Conservation (phyloP, 2,113 vertebrate species). For the Spheniscus mendiculus region DNA sequence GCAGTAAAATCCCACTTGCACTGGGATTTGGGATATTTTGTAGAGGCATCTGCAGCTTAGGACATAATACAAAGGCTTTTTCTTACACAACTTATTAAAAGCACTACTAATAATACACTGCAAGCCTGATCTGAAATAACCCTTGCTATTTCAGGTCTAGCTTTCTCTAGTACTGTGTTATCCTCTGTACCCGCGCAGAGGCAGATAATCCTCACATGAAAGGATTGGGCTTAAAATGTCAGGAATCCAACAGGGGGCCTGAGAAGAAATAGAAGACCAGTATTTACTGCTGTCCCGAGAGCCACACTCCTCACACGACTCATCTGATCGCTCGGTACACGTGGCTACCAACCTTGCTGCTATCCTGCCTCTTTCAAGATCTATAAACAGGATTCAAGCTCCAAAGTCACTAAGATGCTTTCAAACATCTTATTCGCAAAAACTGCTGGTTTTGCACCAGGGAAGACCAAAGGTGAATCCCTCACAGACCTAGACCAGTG, state of each 20-base stretch:
- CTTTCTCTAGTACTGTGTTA: constrained; percentile 8
- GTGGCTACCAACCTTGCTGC: neutral
- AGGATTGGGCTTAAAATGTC: constrained; percentile 3
- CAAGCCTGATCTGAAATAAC: constrained; percentile 20
- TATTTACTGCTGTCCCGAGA: neutral
- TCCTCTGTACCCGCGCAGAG: neutral
- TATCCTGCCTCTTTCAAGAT: neutral
- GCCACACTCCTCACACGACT: neutral
- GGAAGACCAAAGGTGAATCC: neutral
- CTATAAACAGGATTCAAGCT: neutral
- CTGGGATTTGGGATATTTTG: neutral
- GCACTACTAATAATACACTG: neutral
- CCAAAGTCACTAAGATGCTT: neutral
- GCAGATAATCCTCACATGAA: constrained; percentile 33
- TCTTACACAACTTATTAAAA: constrained; percentile 44
- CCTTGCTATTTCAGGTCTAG: constrained; percentile 32
- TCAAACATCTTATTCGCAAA: neutral
- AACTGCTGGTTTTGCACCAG: neutral
- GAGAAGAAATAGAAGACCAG: neutral
- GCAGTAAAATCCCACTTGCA: neutral
- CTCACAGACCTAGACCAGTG: neutral
- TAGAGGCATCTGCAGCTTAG: neutral
- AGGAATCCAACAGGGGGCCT: neutral
- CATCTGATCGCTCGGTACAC: neutral
- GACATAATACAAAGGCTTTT: constrained; percentile 22